Conservation (phyloP, 1,140 invertebrate species). For the Globodera rostochiensis region DNA sequence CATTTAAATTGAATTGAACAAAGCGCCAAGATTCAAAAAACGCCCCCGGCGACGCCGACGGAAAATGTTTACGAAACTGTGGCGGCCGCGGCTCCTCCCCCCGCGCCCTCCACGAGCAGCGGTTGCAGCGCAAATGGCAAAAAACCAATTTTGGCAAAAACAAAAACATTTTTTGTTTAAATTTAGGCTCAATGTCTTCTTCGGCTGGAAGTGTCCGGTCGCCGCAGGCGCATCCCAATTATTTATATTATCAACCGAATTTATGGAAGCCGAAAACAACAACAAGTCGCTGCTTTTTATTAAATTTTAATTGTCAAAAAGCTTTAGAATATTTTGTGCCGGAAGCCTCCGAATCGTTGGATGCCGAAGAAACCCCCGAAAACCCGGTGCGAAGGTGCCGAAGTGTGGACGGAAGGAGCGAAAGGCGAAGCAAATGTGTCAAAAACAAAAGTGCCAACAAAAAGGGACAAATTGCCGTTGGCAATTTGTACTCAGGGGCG, state of each 20-base stretch:
- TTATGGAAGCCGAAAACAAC: too few species aligned
- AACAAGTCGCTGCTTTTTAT: too few species aligned
- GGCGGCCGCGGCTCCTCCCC: neutral
- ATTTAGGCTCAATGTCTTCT: too few species aligned
- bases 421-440: neutral
- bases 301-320: too few species aligned
- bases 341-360: neutral
- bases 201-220: too few species aligned
- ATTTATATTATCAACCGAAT: too few species aligned
- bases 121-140: neutral
- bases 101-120: constrained; percentile 6
- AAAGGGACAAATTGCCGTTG: neutral
- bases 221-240: too few species aligned
- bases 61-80: constrained; percentile 64
- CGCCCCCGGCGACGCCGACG: constrained; percentile 38
- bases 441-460: neutral
- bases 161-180: too few species aligned
- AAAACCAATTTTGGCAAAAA: too few species aligned
- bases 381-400: neutral
- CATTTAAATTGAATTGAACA: constrained; percentile 11
- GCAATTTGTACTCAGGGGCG: neutral
- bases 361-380: neutral
- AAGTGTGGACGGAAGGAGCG: neutral
- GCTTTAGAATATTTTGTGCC: neutral
- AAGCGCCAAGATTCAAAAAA: neutral